phyloP scores from a whole-genome alignment of 1,140 invertebrate species.

The Zaprionus africanus region DNA sequence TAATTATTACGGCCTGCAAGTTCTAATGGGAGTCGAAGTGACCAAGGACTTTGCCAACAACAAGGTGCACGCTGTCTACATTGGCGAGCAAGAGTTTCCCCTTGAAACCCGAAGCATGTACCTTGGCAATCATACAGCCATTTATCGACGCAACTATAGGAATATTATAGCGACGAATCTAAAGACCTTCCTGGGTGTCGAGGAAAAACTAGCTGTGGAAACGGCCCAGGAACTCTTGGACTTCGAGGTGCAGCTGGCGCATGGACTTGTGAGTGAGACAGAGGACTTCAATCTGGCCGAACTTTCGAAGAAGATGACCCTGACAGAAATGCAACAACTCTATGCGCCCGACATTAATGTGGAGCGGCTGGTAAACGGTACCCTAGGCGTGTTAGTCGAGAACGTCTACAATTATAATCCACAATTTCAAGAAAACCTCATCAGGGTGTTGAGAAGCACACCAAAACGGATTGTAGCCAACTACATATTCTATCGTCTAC shows the following conservation, averaged over 20 bases:
- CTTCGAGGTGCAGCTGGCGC: neutral
- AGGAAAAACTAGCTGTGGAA: neutral
- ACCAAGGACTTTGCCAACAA: constrained; percentile 61
- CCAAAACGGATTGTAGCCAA: neutral
- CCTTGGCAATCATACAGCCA: neutral
- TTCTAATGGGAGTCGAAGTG: constrained; percentile 53
- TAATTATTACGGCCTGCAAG: constrained; percentile 24
- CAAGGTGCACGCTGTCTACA: constrained; percentile 34
- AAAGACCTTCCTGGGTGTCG: neutral
- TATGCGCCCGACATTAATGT: neutral
- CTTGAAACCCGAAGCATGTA: neutral
- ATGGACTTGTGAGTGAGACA: neutral
- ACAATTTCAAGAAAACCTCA: neutral
- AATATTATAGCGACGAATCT: neutral
- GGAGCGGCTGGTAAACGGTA: neutral
- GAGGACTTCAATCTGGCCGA: neutral
- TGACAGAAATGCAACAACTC: neutral
- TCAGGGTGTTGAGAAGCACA: neutral
- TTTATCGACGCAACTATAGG: neutral
- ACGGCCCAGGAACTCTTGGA: neutral
- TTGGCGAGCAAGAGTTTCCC: neutral
- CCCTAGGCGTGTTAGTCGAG: neutral
- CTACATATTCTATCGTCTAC: neutral
- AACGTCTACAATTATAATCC: neutral
- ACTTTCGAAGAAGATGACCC: neutral